Base-by-base conservation (phyloP, 2,113 vertebrate genomes). In the Mustela nigripes region DNA sequence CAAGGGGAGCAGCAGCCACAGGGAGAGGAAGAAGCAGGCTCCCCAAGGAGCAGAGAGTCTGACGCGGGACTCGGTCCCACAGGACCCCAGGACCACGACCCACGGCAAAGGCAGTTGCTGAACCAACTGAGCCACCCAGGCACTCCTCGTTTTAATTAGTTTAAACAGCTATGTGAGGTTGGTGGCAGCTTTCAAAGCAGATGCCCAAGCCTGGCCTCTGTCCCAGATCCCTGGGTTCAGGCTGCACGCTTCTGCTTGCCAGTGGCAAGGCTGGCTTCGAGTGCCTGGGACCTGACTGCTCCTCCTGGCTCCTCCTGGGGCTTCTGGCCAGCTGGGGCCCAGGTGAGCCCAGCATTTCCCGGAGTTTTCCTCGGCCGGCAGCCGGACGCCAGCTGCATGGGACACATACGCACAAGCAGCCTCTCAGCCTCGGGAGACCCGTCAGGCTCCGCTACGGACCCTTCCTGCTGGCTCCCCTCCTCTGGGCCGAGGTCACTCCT, bases 321-420 rank as follows among this genome's bases (percentile, higher is more conserved):
- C 45, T 56, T 42, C 19, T 26, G 65, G 65, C 90, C 39, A 39
- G 62, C 39, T 24, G 1, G 31, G 88, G 39, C 83, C 22, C 36
- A 21, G 81, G 50, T 5, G 39, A 74, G 22, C 45, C 36, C 73
- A 2, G 39, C 14, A 21, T 62, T 39, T 91, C 82, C 89, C 31
- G 11, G 74, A 58, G 42, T 53, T 28, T 36, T 39, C 80, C 58
- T 53, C 7, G 1, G 31, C 28, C 31, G 2, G 45, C 6, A 5
- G 65, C 42, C 63, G 83, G 1, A 4, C 19, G 1, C n/a, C 48
- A 19, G 33, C 83, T 24, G 56, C n/a, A 50, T 4, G 11, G 36
- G 50, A 18, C 53, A 3, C 53, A 0, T 7, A 21, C 12, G 1
- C 39, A 26, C 28, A n/a, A 0, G 2, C 36, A 26, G 14, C 33